Conservation (phyloP, 1,140 invertebrate species). For the Musca vetustissima region DNA sequence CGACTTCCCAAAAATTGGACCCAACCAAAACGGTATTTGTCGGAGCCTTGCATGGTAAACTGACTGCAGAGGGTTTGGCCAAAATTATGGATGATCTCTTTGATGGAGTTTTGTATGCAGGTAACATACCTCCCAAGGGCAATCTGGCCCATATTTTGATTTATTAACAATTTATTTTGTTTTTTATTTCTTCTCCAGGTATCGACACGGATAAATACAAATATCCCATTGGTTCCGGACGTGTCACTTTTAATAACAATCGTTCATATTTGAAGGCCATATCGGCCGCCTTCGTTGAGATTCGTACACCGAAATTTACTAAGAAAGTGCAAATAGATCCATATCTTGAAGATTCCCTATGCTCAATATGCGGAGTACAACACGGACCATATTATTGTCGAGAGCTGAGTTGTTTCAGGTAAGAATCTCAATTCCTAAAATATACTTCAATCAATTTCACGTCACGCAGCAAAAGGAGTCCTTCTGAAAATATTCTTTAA, state of each 20-base stretch:
- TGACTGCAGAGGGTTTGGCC: conserved; percentile 88
- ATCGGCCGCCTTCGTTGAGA: conserved; percentile 91
- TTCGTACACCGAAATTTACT: conserved; percentile 88
- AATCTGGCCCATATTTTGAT: neutral
- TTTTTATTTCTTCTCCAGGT: conserved; percentile 59
- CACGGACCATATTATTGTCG: conserved; percentile 96
- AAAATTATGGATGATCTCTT: conserved; percentile 96
- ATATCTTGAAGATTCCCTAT: conserved; percentile 93
- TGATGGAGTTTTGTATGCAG: conserved; percentile 91
- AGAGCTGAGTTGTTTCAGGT: conserved; percentile 81
- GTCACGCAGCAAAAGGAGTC: too few species aligned
- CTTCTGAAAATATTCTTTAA: too few species aligned
- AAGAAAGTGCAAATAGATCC: conserved; percentile 98
- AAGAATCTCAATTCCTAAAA: too few species aligned
- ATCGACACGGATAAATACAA: conserved; percentile 98
- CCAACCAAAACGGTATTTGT: conserved; percentile 92
- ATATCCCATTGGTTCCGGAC: conserved; percentile 96
- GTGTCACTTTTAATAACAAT: conserved; percentile 91
- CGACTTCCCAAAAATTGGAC: conserved; percentile 80
- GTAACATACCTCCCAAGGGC: conserved; percentile 53
- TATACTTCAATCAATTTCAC: too few species aligned
- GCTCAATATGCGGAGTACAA: conserved; percentile 83
- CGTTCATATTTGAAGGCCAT: conserved; percentile 93
- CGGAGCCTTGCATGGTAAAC: conserved; percentile 94
- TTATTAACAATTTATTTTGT: too few species aligned